Evolutionary conservation across 2,888 invertebrate species (phyloP), one percentile per base, ranked within the genome.

Genomic region (Aspidiotus destructor): DNA sequence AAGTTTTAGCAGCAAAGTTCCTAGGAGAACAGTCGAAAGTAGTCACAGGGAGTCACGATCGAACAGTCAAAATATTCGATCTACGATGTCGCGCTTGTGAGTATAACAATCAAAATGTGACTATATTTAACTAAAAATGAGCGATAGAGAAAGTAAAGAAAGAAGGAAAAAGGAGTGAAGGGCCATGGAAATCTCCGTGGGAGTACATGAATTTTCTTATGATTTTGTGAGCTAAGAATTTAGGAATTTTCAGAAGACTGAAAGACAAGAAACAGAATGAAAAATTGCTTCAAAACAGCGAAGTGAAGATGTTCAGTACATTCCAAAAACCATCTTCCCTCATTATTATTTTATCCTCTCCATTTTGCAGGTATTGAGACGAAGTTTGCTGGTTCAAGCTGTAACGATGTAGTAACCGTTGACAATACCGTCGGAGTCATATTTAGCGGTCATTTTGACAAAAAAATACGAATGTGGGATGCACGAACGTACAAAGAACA

Each of bases 21-120:
- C 86, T 97, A 73, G 89, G 93, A 69, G 93, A 94, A 74, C 86
- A 89, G 15, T 85, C 87, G 71, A 93, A 92, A 82, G 93, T 97
- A 70, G 95, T 97, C 70, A 94, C 96, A 48, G 99, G 99, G 72
- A 96, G 97, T 79, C 91, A 96, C 81, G 99, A 99, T 80, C 85
- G 98, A 73, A 98, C 98, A 42, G 81, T 99, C 70, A 99, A 98
- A 83, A 87, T 98, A 76, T 99, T 98, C 98, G 99, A 99, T 80
- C 84, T 98, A 60, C 85, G 91, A 74, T 92, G 90, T 80, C 86
- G 89, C 79, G 87, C 90, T 70, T 94, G 94, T 87, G 79, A 85
- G 87, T 82, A 75, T 41, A 16, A 1, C 48, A 11, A 11, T 48
- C 48, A 13, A 44, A 10, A 44, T 13, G 8, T 13, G 48, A 44